A percentile compares a stretch with the other conserved stretches of the same genome.
These are phyloP conservation scores for Chelmon rostratus DNA, from an alignment of 2,797 vertebrate genomes.

Conservation along the genomic window DNA sequence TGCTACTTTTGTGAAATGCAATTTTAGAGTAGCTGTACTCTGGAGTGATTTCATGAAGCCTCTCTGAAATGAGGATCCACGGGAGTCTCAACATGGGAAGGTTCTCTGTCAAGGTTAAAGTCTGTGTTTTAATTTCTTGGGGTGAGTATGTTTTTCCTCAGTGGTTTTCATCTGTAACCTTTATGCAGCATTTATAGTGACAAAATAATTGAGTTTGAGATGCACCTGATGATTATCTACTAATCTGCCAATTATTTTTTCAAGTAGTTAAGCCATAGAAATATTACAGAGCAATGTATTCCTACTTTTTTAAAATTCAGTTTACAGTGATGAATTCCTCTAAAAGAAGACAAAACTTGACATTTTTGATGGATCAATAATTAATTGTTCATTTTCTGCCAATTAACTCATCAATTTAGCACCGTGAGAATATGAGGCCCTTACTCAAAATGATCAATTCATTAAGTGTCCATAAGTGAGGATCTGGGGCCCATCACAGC, in stretches of 20 bases:
- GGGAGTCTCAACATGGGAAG: conserved; percentile 29
- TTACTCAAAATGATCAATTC: too few species aligned
- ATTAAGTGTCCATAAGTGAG: too few species aligned
- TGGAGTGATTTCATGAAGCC: neutral
- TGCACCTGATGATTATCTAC: neutral
- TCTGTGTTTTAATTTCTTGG: conserved; percentile 24
- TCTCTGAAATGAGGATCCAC: neutral
- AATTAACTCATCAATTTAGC: too few species aligned
- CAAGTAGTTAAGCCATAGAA: too few species aligned
- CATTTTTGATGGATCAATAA: too few species aligned
- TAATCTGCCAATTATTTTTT: neutral
- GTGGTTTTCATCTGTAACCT: neutral
- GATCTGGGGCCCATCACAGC: too few species aligned
- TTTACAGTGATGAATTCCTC: neutral
- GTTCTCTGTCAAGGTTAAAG: neutral
- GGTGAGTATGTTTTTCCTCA: conserved; percentile 61
- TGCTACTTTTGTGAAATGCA: rapidly evolving
- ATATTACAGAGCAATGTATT: neutral
- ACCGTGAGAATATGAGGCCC: too few species aligned
- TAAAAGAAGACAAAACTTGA: too few species aligned
- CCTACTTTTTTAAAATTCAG: neutral
- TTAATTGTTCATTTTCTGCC: too few species aligned
- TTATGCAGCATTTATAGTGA: neutral
- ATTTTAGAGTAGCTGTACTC: neutral
- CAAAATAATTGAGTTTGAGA: neutral